These are phyloP conservation scores for Menidia beryllina DNA, from an alignment of 2,113 vertebrate species.

Conservation along the genomic window DNA sequence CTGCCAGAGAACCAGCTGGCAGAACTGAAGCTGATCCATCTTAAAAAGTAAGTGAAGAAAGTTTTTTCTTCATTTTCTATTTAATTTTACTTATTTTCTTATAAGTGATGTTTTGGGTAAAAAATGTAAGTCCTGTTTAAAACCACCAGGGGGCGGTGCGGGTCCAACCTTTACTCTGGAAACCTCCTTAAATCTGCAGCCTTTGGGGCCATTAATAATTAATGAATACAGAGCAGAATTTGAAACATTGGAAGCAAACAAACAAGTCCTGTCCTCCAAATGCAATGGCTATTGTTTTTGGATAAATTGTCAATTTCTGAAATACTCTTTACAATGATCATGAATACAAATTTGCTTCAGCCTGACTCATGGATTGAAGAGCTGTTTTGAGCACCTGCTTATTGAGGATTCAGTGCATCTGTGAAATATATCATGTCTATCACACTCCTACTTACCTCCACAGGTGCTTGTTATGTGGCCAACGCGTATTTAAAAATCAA, in stretches of 20 bases:
- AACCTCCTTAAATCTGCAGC: neutral
- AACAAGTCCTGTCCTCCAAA: neutral
- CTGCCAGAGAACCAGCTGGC: neutral
- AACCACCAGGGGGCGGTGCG: constrained; percentile 47
- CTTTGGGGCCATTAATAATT: neutral
- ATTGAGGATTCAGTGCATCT: constrained; percentile 13
- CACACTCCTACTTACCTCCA: neutral
- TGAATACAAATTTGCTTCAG: constrained; percentile 17
- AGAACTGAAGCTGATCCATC: neutral
- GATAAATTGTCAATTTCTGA: neutral
- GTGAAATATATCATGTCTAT: constrained; percentile 24
- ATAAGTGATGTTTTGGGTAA: neutral
- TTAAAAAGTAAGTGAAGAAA: neutral
- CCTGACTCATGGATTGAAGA: constrained; percentile 18
- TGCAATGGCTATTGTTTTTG: constrained; percentile 1
- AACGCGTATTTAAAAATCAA: constrained; percentile 3
- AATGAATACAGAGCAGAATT: constrained; percentile 1
- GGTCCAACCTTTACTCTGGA: neutral
- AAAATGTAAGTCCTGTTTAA: neutral
- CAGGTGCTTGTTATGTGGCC: too few species aligned
- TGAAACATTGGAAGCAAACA: neutral
- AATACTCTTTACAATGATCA: constrained; percentile 1
- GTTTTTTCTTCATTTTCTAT: too few species aligned
- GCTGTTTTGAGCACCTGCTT: constrained; percentile 35
- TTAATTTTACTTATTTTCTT: neutral